These are phyloP conservation scores for Procambarus clarkii DNA, from an alignment of 1,140 invertebrate genomes.

Conservation along the genomic window DNA sequence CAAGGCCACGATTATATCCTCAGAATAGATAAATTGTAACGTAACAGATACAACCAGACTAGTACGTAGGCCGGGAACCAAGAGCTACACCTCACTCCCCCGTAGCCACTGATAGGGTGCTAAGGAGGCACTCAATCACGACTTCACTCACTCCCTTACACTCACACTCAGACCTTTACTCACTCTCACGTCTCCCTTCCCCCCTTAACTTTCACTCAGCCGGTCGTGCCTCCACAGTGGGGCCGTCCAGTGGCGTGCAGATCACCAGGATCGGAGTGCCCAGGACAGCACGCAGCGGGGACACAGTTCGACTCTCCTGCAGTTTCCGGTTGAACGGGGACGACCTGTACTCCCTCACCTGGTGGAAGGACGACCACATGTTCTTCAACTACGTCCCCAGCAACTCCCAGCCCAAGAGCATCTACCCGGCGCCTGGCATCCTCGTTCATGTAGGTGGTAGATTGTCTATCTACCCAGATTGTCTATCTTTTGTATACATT, in stretches of 20 bases:
- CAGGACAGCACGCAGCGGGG: slow-evolving; percentile 66
- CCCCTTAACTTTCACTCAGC: neutral
- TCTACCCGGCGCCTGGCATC: slow-evolving; percentile 33
- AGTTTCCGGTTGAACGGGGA: slow-evolving; percentile 77
- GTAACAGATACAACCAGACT: too few relatives aligned
- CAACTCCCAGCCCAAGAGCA: neutral
- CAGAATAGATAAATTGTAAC: too few relatives aligned
- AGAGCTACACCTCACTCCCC: too few relatives aligned
- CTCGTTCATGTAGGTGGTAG: slow-evolving; percentile 23
- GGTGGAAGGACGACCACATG: slow-evolving; percentile 55
- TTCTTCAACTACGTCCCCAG: slow-evolving; percentile 36
- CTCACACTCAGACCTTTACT: neutral
- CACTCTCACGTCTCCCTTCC: too few relatives aligned
- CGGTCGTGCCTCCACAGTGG: neutral
- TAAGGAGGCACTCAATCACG: too few relatives aligned
- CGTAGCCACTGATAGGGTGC: too few relatives aligned
- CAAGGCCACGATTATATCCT: too few relatives aligned
- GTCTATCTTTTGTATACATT: too few relatives aligned
- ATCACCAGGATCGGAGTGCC: slow-evolving; percentile 56
- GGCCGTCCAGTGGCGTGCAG: slow-evolving; percentile 6
- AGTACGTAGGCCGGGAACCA: too few relatives aligned
- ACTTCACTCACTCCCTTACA: neutral
- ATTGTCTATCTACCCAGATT: too few relatives aligned
- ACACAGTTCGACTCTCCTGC: slow-evolving; percentile 78
- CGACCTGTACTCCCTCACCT: slow-evolving; percentile 42